A percentile compares a stretch with the other conserved stretches of the same genome.
phyloP scores from a whole-genome alignment of 64 coral and sea anemone genomes.

The Porites australiensis region DNA sequence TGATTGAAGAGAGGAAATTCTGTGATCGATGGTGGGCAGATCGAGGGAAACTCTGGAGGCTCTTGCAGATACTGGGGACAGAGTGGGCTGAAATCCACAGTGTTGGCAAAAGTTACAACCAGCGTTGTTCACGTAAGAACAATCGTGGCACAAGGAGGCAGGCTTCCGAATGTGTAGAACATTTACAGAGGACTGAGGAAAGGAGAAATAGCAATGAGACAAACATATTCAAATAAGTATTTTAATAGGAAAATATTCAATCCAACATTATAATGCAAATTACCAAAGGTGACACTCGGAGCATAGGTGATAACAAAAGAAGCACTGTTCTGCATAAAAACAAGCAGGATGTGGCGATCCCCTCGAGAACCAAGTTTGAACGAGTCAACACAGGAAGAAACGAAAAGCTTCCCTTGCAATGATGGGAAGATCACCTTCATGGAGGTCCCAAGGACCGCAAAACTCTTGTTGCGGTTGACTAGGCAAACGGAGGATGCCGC shows the following conservation, averaged over 20 bases:
- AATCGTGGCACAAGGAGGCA: conserved; percentile 41
- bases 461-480: conserved; percentile 3
- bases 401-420: conserved; percentile 15
- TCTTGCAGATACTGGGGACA: not conserved
- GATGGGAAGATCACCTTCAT: not conserved
- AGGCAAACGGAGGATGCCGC: not conserved
- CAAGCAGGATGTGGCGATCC: too few relatives aligned
- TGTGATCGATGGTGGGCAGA: conserved; percentile 10
- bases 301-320: too few relatives aligned
- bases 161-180: conserved; percentile 22
- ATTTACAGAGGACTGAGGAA: not conserved
- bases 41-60: conserved; percentile 6
- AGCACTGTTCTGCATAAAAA: too few relatives aligned
- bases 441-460: not conserved
- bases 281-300: too few relatives aligned
- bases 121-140: conserved; percentile 44
- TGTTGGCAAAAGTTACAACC: conserved; percentile 47
- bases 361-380: too few relatives aligned
- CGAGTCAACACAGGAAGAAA: too few relatives aligned
- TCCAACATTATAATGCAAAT: too few relatives aligned
- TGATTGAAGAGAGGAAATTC: conserved; percentile 38
- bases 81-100: conserved; percentile 33
- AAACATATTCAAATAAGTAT: not conserved
- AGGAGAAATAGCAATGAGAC: not conserved
- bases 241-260: not conserved